Evolutionary conservation across 2,888 invertebrate species (phyloP).

Genomic region (Chrysolina oricalcia): DNA sequence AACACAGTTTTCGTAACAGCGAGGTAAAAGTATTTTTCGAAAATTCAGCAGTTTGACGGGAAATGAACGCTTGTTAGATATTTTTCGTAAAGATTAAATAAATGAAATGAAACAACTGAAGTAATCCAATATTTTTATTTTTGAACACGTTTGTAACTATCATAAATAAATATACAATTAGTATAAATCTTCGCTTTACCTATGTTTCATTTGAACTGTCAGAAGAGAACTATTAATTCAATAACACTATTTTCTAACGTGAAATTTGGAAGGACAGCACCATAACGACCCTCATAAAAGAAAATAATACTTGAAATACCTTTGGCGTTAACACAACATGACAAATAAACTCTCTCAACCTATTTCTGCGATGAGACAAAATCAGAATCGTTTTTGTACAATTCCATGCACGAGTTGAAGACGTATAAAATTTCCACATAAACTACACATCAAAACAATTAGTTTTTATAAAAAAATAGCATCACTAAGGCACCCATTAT

Average conservation of each 20-base stretch:
- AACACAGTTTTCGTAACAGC: too few relatives aligned
- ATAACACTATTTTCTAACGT: not conserved
- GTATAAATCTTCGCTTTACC: not conserved
- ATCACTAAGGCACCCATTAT: constrained; percentile 10
- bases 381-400: not conserved
- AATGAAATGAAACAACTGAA: not conserved
- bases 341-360: not conserved
- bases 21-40: too few relatives aligned
- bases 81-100: not conserved
- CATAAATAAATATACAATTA: not conserved
- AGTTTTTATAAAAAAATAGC: not conserved
- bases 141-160: too few relatives aligned
- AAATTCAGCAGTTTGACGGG: too few relatives aligned
- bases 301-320: not conserved
- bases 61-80: not conserved
- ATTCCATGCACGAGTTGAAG: not conserved
- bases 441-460: not conserved
- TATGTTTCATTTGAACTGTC: not conserved
- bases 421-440: not conserved
- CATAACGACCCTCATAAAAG: not conserved
- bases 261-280: not conserved
- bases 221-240: not conserved
- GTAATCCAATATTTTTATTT: not conserved
- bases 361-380: not conserved
- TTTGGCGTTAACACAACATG: not conserved